phyloP scores from a whole-genome alignment of 2,113 vertebrate genomes.

The Lathamus discolor region DNA sequence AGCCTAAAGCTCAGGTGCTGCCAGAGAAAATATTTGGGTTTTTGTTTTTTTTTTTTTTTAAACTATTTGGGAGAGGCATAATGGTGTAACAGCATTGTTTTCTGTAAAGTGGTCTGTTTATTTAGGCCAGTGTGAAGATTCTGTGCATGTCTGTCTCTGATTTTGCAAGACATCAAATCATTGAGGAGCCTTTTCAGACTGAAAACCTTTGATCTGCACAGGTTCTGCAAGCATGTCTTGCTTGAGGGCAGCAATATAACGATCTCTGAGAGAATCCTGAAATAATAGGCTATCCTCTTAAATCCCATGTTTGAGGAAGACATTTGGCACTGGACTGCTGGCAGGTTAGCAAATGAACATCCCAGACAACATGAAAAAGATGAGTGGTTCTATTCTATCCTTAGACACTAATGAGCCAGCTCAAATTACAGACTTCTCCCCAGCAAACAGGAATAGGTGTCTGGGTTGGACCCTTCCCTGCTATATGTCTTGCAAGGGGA shows the following conservation, averaged over 20 bases:
- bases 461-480: background rate
- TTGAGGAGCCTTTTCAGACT: background rate
- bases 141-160: background rate
- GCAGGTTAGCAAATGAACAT: background rate
- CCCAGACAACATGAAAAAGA: background rate
- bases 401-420: background rate
- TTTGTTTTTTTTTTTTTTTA: background rate
- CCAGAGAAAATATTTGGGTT: slow-evolving; percentile 36
- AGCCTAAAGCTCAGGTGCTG: background rate
- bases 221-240: background rate
- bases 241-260: background rate
- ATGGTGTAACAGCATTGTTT: background rate
- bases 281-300: background rate
- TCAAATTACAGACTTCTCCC: background rate
- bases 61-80: background rate
- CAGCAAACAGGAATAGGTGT: background rate
- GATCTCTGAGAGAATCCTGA: background rate
- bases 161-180: background rate
- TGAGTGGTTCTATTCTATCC: background rate
- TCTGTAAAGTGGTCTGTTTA: background rate
- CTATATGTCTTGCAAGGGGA: background rate
- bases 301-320: background rate
- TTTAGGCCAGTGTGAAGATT: background rate
- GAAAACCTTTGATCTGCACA: background rate
- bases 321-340: background rate